Conservation (phyloP, 2,797 vertebrate species). For the Smutsia gigantea region DNA sequence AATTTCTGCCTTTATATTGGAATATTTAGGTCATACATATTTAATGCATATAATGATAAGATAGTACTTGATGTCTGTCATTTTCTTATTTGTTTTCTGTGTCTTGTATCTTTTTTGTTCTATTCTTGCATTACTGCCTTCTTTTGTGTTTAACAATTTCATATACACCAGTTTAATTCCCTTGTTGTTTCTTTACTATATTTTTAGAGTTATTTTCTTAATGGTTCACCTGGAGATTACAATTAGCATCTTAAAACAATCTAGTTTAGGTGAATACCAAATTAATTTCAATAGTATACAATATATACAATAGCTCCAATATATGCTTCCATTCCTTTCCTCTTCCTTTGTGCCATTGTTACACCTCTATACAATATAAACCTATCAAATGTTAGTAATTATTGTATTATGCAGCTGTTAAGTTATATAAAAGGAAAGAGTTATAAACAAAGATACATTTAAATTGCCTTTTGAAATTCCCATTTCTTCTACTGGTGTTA, state of each 20-base stretch:
- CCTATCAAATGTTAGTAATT: background rate
- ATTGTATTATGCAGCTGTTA: background rate
- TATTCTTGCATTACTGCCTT: background rate
- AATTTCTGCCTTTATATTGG: background rate
- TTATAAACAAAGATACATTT: background rate
- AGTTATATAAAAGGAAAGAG: background rate
- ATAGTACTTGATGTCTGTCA: background rate
- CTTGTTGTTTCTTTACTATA: background rate
- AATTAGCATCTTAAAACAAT: background rate
- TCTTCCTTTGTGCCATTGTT: background rate
- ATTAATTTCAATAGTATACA: slow-evolving; percentile 2
- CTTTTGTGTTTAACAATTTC: slow-evolving; percentile 42
- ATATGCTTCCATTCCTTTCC: background rate
- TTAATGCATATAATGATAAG: background rate
- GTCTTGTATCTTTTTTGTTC: background rate
- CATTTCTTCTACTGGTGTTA: background rate
- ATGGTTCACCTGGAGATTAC: background rate
- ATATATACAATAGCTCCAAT: background rate
- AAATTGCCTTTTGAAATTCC: background rate
- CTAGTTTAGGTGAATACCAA: background rate
- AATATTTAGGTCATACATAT: background rate
- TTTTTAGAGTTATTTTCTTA: slow-evolving; percentile 20
- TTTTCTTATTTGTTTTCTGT: slow-evolving; percentile 37
- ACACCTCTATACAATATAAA: background rate
- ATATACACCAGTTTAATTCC: background rate